Evolutionary conservation across 2,888 invertebrate species (phyloP).

Genomic region (Brachynemurus nebulosus): DNA sequence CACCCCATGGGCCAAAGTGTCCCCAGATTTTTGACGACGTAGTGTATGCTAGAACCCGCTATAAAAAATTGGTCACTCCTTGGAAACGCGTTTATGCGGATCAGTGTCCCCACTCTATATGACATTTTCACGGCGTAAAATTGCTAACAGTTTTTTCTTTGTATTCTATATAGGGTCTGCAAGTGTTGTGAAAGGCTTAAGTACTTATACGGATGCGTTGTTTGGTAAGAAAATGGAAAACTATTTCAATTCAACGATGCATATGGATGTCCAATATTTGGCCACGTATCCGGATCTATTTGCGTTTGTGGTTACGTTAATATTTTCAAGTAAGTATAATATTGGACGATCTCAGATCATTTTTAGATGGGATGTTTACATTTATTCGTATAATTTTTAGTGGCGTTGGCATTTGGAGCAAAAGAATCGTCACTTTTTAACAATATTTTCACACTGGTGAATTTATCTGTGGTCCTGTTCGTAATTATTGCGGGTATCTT

Average conservation of each 20-base stretch:
- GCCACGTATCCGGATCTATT: slow-evolving; percentile 64
- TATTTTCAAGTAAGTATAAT: slow-evolving; percentile 45
- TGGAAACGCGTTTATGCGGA: too few relatives aligned
- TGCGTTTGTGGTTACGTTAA: slow-evolving; percentile 54
- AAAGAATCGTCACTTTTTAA: slow-evolving; percentile 66
- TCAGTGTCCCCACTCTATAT: too few relatives aligned
- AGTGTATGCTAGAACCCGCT: too few relatives aligned
- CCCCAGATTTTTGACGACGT: too few relatives aligned
- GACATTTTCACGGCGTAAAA: background rate
- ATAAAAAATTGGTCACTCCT: too few relatives aligned
- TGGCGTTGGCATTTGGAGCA: slow-evolving; percentile 58
- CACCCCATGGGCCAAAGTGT: too few relatives aligned
- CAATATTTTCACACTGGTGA: slow-evolving; percentile 61
- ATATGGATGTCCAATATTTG: slow-evolving; percentile 48
- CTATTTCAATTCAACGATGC: slow-evolving; percentile 46
- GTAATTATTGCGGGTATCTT: slow-evolving; percentile 57
- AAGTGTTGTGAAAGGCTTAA: slow-evolving; percentile 69
- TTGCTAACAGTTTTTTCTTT: background rate
- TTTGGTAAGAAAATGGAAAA: slow-evolving; percentile 49
- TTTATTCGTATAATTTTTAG: slow-evolving; percentile 35
- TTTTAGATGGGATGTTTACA: slow-evolving; percentile 13
- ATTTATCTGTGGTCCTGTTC: slow-evolving; percentile 55
- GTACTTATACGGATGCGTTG: slow-evolving; percentile 62
- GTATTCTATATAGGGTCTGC: slow-evolving; percentile 47
- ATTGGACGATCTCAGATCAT: background rate